These are phyloP conservation scores for Keiferia lycopersicella DNA, from an alignment of 2,888 invertebrate genomes.

Conservation along the genomic window DNA sequence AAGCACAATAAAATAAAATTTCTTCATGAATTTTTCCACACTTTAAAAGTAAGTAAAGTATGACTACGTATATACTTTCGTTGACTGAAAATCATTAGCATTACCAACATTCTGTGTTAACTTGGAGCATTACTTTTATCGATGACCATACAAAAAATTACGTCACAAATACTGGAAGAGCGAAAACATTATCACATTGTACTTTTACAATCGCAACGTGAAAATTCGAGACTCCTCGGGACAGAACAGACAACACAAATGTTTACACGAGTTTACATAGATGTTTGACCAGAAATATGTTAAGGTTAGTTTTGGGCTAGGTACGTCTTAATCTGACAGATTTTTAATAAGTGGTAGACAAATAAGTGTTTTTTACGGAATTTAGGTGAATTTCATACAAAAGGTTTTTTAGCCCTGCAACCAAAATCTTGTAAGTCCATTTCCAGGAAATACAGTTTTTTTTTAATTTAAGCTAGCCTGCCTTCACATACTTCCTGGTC, in stretches of 20 bases:
- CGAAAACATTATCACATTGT: conserved; percentile 4
- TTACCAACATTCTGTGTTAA: conserved; percentile 1
- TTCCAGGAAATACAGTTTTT: not conserved
- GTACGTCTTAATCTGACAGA: not conserved
- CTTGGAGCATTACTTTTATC: not conserved
- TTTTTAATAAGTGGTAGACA: too few relatives aligned
- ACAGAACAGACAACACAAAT: conserved; percentile 58
- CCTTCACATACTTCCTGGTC: conserved; percentile 3
- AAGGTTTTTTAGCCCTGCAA: too few relatives aligned
- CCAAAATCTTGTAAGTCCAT: too few relatives aligned
- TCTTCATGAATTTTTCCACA: too few relatives aligned
- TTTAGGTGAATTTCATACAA: too few relatives aligned
- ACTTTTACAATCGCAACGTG: conserved; percentile 35
- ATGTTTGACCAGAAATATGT: conserved; percentile 30
- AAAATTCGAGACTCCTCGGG: conserved; percentile 64
- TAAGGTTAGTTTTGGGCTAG: too few relatives aligned
- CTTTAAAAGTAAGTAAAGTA: too few relatives aligned
- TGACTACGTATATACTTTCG: too few relatives aligned
- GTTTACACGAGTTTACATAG: conserved; percentile 52
- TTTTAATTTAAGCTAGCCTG: not conserved
- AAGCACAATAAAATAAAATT: too few relatives aligned
- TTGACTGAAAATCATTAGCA: too few relatives aligned
- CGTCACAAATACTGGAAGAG: conserved; percentile 23
- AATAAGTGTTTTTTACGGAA: too few relatives aligned
- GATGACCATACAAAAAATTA: conserved; percentile 8